Evolutionary conservation across 2,797 vertebrate genomes (phyloP).

Genomic region (Cygnus olor): DNA sequence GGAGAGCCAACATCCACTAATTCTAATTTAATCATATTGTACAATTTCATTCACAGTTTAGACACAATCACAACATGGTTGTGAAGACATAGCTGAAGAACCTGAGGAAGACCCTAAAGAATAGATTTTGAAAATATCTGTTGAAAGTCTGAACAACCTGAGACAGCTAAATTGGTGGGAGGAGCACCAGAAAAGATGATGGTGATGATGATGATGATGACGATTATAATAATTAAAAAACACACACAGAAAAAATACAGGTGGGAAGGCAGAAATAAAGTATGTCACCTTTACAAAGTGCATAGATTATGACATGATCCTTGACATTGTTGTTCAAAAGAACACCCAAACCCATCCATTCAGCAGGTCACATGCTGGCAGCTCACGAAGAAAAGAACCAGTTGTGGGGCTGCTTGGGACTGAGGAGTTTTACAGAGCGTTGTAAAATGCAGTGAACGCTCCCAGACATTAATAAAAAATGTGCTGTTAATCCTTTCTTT

Average conservation of each 20-base stretch:
- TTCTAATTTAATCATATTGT: not conserved
- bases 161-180: not conserved
- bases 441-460: not conserved
- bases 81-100: not conserved
- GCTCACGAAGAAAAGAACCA: not conserved
- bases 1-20: not conserved
- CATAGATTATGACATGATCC: fast-evolving
- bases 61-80: not conserved
- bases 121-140: not conserved
- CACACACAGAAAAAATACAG: too few species aligned
- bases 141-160: not conserved
- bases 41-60: not conserved
- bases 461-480: fast-evolving
- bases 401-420: not conserved
- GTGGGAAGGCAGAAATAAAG: not conserved
- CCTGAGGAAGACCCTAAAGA: not conserved
- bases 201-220: too few species aligned
- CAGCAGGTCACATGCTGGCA: not conserved
- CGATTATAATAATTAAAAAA: too few species aligned
- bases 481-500: not conserved
- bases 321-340: not conserved
- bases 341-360: not conserved
- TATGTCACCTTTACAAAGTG: not conserved
- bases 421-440: not conserved
- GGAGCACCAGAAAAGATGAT: not conserved